phyloP scores from a whole-genome alignment of 2,888 invertebrate species.

The Meloe dianella region DNA sequence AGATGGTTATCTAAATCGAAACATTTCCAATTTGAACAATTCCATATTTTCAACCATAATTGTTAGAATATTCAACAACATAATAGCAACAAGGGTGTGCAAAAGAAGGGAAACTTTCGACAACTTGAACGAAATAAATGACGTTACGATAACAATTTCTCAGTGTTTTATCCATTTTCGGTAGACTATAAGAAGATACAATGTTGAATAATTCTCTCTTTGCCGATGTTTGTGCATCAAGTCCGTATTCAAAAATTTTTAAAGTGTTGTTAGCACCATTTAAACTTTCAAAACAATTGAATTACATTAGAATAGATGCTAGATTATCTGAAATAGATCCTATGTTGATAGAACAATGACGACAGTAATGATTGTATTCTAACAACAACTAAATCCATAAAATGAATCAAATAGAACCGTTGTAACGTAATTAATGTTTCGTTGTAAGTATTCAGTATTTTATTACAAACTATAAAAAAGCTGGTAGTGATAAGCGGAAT shows the following conservation, averaged over 20 bases:
- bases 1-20: too few relatives aligned
- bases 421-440: not conserved
- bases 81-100: too few relatives aligned
- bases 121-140: too few relatives aligned
- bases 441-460: not conserved
- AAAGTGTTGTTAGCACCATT: conserved; percentile 8
- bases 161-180: too few relatives aligned
- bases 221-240: not conserved
- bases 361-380: not conserved
- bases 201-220: not conserved
- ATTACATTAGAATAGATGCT: conserved; percentile 11
- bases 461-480: not conserved
- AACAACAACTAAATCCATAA: not conserved
- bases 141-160: too few relatives aligned
- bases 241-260: too few relatives aligned
- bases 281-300: conserved; percentile 26
- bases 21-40: too few relatives aligned
- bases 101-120: too few relatives aligned
- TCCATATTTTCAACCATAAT: too few relatives aligned
- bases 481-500: not conserved
- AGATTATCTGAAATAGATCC: not conserved
- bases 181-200: not conserved
- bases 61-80: too few relatives aligned
- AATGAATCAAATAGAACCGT: not conserved
- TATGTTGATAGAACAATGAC: not conserved